phyloP scores from a whole-genome alignment of 2,113 vertebrate species.

The Caracal caracal region DNA sequence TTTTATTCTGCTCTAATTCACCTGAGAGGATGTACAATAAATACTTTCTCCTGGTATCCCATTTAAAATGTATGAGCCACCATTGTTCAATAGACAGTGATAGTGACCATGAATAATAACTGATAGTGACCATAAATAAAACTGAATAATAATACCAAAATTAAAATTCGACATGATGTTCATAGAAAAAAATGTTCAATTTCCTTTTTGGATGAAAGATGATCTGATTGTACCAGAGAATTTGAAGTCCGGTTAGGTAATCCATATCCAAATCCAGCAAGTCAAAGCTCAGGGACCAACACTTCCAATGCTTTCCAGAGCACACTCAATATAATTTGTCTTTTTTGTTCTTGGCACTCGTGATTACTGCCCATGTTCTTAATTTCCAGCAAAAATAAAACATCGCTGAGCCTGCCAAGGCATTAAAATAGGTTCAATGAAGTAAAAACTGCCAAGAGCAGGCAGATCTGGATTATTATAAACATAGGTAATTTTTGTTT shows the following conservation, averaged over 20 bases:
- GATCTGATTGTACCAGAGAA: neutral
- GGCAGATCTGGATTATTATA: constrained; percentile 62
- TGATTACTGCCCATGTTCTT: constrained; percentile 41
- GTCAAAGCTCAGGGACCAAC: neutral
- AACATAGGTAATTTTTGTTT: neutral
- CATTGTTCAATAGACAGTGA: neutral
- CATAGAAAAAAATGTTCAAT: neutral
- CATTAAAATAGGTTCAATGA: constrained; percentile 71
- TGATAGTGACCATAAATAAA: no score
- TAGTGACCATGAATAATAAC: neutral
- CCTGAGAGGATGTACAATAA: neutral
- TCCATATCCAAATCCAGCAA: neutral
- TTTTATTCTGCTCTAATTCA: neutral
- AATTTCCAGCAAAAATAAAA: constrained; percentile 75
- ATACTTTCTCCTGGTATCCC: neutral
- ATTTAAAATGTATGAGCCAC: constrained; percentile 4
- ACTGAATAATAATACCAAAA: neutral
- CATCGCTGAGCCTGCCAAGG: constrained; percentile 58
- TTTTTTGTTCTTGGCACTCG: constrained; percentile 59
- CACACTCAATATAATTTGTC: constrained; percentile 36
- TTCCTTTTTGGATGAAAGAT: constrained; percentile 31
- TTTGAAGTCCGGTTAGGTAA: neutral
- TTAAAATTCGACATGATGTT: neutral
- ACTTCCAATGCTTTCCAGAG: constrained; percentile 29
- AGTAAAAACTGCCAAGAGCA: constrained; percentile 69